These are phyloP conservation scores for Drosophila atripex DNA, from an alignment of 2,888 invertebrate species.

Conservation along the genomic window DNA sequence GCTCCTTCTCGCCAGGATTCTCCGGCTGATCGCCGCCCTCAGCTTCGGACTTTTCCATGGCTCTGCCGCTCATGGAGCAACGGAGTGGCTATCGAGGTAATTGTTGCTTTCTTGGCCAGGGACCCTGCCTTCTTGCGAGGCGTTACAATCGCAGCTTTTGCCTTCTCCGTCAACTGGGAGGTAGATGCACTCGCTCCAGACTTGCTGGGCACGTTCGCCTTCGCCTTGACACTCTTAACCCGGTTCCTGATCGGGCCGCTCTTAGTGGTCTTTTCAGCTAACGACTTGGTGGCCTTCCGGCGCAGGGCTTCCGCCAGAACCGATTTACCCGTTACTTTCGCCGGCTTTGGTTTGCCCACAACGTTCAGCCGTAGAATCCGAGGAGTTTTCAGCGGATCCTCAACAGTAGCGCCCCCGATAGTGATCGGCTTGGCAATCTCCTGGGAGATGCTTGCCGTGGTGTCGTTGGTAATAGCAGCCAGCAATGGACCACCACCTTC, in stretches of 20 bases:
- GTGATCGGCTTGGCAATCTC: slow-evolving; percentile 4
- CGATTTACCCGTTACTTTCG: slow-evolving; percentile 17
- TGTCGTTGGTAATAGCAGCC: not conserved
- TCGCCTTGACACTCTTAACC: slow-evolving; percentile 3
- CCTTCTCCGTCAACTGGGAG: not conserved
- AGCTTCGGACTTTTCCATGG: slow-evolving; percentile 41
- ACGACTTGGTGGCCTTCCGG: slow-evolving; percentile 4
- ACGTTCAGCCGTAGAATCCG: slow-evolving; percentile 26
- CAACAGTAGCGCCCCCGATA: slow-evolving; percentile 15
- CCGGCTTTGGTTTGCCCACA: slow-evolving; percentile 24
- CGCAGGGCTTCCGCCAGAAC: slow-evolving; percentile 8
- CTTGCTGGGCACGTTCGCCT: slow-evolving; percentile 7
- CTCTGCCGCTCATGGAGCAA: slow-evolving; percentile 5
- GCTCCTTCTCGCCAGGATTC: slow-evolving; percentile 15
- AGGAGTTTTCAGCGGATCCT: slow-evolving; percentile 2
- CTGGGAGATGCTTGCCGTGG: not conserved
- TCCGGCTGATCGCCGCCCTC: slow-evolving; percentile 30
- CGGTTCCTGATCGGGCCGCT: no score
- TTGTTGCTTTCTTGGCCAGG: not conserved
- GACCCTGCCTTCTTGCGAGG: slow-evolving; percentile 10
- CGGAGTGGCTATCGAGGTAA: not conserved
- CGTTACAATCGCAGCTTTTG: not conserved
- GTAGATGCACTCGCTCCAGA: not conserved
- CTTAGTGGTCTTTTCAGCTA: slow-evolving; percentile 12
- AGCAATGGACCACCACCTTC: not conserved